phyloP scores from a whole-genome alignment of 2,888 invertebrate species.

The Epistrophella euchroma region DNA sequence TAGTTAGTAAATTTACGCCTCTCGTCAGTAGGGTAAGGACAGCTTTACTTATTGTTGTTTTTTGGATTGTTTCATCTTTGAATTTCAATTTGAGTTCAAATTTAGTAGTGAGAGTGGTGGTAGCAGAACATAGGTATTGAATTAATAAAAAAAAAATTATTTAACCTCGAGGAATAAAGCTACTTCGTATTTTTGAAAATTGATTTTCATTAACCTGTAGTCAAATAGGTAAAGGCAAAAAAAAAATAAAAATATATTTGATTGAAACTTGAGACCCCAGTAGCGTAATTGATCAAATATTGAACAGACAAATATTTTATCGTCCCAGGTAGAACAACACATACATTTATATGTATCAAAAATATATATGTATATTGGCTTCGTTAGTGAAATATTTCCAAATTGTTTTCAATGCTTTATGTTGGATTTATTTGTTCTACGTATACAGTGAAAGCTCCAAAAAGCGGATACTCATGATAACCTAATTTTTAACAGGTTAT shows the following conservation, averaged over 20 bases:
- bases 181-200: conserved; percentile 25
- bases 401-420: conserved; percentile 7
- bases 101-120: not conserved
- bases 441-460: not conserved
- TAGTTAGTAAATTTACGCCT: not conserved
- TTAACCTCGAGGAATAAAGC: not conserved
- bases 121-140: not conserved
- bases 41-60: not conserved
- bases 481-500: no score
- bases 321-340: not conserved
- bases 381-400: conserved; percentile 7
- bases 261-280: conserved; percentile 3
- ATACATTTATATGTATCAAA: not conserved
- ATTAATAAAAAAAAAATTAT: not conserved
- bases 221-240: not conserved
- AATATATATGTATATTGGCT: not conserved
- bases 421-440: conserved; percentile 1
- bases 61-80: not conserved
- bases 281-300: conserved; percentile 13
- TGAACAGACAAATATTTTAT: conserved; percentile 19
- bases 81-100: conserved; percentile 1
- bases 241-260: not conserved
- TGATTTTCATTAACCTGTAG: conserved; percentile 7
- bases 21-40: not conserved
- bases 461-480: no score